Evolutionary conservation across 2,888 invertebrate species (phyloP).

Genomic region (Nemapogon koenigi): DNA sequence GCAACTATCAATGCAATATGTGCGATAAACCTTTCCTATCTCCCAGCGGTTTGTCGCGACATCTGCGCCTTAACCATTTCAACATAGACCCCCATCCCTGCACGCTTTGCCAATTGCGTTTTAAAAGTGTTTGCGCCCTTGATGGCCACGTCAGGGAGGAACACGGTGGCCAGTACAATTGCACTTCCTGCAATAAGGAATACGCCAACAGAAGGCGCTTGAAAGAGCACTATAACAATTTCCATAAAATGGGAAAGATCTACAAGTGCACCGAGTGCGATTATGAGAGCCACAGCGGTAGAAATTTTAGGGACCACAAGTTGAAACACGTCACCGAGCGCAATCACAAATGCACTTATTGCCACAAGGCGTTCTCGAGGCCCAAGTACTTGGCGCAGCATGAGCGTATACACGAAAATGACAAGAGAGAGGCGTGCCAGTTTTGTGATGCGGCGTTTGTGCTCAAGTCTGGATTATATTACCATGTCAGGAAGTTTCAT

Average conservation of each 20-base stretch:
- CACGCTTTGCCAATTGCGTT: not conserved
- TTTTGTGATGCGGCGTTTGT: slow-evolving; percentile 14
- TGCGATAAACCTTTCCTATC: not conserved
- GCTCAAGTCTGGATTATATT: not conserved
- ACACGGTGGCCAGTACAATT: slow-evolving; percentile 1
- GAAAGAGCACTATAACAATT: slow-evolving; percentile 5
- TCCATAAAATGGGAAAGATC: slow-evolving; percentile 3
- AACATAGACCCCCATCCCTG: not conserved
- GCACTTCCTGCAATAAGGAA: not conserved
- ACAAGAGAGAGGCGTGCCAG: slow-evolving; percentile 16
- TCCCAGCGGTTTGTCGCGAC: not conserved
- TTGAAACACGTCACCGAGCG: not conserved
- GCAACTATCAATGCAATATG: not conserved
- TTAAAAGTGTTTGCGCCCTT: not conserved
- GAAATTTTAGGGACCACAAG: slow-evolving; percentile 2
- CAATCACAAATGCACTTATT: not conserved
- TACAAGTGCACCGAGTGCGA: slow-evolving; percentile 1
- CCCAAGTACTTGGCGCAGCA: slow-evolving; percentile 1
- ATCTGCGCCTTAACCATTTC: slow-evolving; percentile 2
- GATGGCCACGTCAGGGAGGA: not conserved
- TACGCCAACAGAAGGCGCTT: not conserved
- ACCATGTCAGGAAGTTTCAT: slow-evolving; percentile 4
- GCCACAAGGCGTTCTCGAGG: not conserved
- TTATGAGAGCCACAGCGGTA: not conserved
- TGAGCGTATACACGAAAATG: not conserved